Base-by-base conservation (phyloP, 2,797 vertebrate species). In the Benthosema pterotum region DNA sequence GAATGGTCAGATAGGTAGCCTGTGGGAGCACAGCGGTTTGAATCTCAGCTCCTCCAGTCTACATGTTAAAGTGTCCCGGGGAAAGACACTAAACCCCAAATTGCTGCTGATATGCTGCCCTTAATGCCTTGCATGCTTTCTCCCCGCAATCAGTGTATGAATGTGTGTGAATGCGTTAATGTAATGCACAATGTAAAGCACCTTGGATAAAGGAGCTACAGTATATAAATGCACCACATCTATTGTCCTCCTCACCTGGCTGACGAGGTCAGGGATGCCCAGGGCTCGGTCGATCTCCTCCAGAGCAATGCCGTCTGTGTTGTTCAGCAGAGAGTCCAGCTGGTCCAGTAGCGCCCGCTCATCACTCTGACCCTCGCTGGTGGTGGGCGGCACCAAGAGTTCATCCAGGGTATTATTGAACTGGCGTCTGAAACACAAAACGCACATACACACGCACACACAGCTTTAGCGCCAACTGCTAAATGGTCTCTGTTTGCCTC, bases 281-380 rank as follows among this genome's bases (percentile, higher is more conserved):
- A 99, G 83, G 1, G 97, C 97, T 77, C 97, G 93, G 86, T 99
- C 97, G 11, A 99, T 99, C 88, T 98, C 97, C 80, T 98, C 97
- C 73, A 99, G 88, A 15, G 96, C 90, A 0, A 94, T 97, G 75
- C 94, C 95, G 48, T 99, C 97, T 0, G 97, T 95, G 52, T 97
- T 99, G 77, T 95, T 99, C 71, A 99, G 83, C 48, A 99, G 88
- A 0, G 95, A 96, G 82, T 99, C 96, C 67, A 99, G 88, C 76
- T 99, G 97, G 86, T 99, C 97, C 75, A 99, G 70, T 15, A 99
- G 91, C 0, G 95, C 95, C 67, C 95, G 93, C 81, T 99, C 97
- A 42, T 99, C 97, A 11, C 87, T 97, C 87, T 97, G 97, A 51
- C 96, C 94, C 83, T 99, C 97, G 19, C 92, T 86, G 67, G 91